Evolutionary conservation across 2,113 vertebrate genomes (phyloP), one percentile per base, ranked within the genome.

Genomic region (Gulo gulo): DNA sequence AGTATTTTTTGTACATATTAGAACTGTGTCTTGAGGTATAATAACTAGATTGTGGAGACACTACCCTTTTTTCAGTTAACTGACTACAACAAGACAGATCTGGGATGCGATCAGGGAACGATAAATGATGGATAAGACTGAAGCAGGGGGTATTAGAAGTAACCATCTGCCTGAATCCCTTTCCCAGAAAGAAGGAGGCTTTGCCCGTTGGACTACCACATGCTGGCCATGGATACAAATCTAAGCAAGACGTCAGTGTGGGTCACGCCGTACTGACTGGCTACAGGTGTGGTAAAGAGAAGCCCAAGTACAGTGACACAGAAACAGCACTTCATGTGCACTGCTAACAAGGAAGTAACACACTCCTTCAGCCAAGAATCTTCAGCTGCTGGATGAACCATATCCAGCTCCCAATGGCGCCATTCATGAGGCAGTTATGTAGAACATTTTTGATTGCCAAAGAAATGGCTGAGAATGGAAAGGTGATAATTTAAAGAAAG

Each of bases 1-100:
- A 20, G 55, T 5, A 76, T 13, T 80, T 96, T 96, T 96, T 78
- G 42, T 50, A 63, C 15, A 67, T 59, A 31, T 83, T 20, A 24
- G 15, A 59, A 47, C 73, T 82, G 15, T 91, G 94, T 55, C 15
- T 71, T 88, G 82, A 96, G 71, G 45, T 71, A 26, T 59, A 76
- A 73, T 36, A 92, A 39, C 7, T 92, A 69, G 42, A 55, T 57
- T 88, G 13, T n/a, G 52, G 79, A 87, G 59, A 86, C 26, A 55
- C 18, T 92, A 9, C 11, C 31, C n/a, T 52, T 23, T 92, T 94
- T 96, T 95, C 78, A 94, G 71, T 93, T 59, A 95, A 89, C 18
- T 61, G 45, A 83, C 36, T 42, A 83, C 88, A 79, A 45, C 9
- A 81, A 34, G 57, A 61, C 31, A 57, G 34, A 73, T 78, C 67